Evolutionary conservation across 2,113 vertebrate species (phyloP).

Genomic region (Peromyscus polionotus): DNA sequence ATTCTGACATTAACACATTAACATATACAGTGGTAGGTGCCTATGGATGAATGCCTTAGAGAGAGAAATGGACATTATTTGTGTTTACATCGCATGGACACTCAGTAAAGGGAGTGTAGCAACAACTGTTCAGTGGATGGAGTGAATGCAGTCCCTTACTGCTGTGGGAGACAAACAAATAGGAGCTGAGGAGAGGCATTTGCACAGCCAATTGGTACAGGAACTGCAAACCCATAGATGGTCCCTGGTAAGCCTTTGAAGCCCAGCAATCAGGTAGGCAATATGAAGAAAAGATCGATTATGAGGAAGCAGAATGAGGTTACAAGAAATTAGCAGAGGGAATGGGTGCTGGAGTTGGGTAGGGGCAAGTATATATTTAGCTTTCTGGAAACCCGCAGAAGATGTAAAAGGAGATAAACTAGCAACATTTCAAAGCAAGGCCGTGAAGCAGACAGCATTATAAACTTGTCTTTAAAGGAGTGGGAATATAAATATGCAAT

Average conservation of each 20-base stretch:
- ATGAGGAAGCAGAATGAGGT: constrained; percentile 19
- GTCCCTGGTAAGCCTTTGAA: not conserved
- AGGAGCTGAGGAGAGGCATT: not conserved
- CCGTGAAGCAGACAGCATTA: not conserved
- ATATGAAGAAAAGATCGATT: not conserved
- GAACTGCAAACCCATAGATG: not conserved
- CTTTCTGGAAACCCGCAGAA: constrained; percentile 43
- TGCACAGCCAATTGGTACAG: not conserved
- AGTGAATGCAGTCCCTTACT: not conserved
- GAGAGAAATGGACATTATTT: not conserved
- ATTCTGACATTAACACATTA: constrained; percentile 4
- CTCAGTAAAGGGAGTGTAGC: not conserved
- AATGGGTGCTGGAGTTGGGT: not conserved
- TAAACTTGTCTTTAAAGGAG: not conserved
- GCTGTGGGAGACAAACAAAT: constrained; percentile 15
- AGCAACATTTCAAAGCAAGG: constrained; percentile 23
- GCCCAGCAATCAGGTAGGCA: not conserved
- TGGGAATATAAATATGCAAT: not conserved
- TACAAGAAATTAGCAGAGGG: constrained; percentile 53
- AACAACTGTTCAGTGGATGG: not conserved
- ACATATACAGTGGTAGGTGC: not conserved
- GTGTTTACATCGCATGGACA: not conserved
- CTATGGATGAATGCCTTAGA: not conserved
- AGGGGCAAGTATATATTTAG: not conserved
- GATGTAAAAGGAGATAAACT: not conserved